Evolutionary conservation across 2,113 vertebrate species (phyloP).

Genomic region (Oncorhynchus mykiss): DNA sequence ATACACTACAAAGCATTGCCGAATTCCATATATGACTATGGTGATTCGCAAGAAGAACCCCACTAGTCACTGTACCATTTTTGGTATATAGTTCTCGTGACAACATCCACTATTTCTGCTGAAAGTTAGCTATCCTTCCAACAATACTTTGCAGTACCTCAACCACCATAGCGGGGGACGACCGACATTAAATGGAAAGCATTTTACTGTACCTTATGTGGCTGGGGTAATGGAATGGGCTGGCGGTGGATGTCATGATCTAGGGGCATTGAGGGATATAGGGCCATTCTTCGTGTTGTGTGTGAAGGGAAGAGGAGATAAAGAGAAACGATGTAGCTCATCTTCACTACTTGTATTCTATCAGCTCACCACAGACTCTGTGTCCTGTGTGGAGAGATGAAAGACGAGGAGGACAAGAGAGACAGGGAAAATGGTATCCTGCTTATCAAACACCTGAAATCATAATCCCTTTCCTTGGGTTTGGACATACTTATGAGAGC

Average conservation of each 20-base stretch:
- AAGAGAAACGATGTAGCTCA: constrained; percentile 71
- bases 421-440: constrained; percentile 66
- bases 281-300: constrained; percentile 47
- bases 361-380: constrained; percentile 67
- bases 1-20: too few relatives aligned
- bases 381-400: constrained; percentile 69
- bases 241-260: constrained; percentile 61
- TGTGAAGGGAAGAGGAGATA: constrained; percentile 62
- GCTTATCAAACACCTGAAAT: constrained; percentile 68
- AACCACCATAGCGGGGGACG: constrained; percentile 34
- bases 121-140: background rate
- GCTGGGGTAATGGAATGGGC: constrained; percentile 65
- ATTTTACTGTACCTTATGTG: constrained; percentile 51
- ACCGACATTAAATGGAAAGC: constrained; percentile 58
- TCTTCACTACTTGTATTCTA: constrained; percentile 70
- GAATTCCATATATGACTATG: too few relatives aligned
- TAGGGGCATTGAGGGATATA: constrained; percentile 60
- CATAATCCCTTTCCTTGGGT: constrained; percentile 57
- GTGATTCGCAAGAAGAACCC: too few relatives aligned
- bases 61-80: too few relatives aligned
- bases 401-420: constrained; percentile 73
- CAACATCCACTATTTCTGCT: too few relatives aligned
- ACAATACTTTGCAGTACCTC: background rate
- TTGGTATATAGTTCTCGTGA: too few relatives aligned
- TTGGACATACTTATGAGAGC: constrained; percentile 62